Base-by-base conservation (phyloP, 1,140 invertebrate species). In the Aradophagus sp. region DNA sequence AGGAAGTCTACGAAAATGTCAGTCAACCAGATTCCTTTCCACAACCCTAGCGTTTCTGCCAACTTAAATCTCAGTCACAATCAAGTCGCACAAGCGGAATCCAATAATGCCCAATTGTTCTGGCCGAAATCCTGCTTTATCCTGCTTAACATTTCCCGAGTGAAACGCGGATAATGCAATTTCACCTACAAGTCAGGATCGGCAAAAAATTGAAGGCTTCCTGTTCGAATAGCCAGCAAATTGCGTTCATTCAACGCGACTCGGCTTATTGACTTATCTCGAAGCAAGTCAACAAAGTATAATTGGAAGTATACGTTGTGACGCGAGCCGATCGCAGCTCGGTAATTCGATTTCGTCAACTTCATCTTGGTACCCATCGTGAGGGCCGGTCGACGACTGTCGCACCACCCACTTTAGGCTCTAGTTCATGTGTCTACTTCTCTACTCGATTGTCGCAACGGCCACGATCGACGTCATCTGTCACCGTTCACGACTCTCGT, bases 341-440 rank as follows among this genome's bases (percentile, higher is more conserved):
- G n/a, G 50, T 44, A 66, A 66, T 66, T 66, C 45, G 52, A 66
- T 66, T 66, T 66, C 20, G 52, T 44, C 44, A 44, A 66, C 38
- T 44, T 56, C 62, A 14, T 67, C 62, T 67, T 67, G 62, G 62
- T 67, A 52, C 53, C 42, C 15, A 39, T 19, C 29, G 15, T 41
- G 50, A 52, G n/a, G 45, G 45, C 15, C 36, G 62, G 29, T 47
- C 35, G 4, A 35, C 42, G 56, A 56, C 62, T 66, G 45, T 58
- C 47, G 47, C 63, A 67, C 53, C 20, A 58, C 27, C 53, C 47
- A 6, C 17, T 44, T 31, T 45, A 14, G 58, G 17, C 16, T 59
- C 34, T 58, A 52, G 38, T 50, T 38, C 62, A 56, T 41, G 52
- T 58, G 52, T 66, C 53, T 67, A 38, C 47, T 58, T n/a, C n/a